Conservation (phyloP, 2,113 vertebrate genomes). For the Pholis gunnellus region DNA sequence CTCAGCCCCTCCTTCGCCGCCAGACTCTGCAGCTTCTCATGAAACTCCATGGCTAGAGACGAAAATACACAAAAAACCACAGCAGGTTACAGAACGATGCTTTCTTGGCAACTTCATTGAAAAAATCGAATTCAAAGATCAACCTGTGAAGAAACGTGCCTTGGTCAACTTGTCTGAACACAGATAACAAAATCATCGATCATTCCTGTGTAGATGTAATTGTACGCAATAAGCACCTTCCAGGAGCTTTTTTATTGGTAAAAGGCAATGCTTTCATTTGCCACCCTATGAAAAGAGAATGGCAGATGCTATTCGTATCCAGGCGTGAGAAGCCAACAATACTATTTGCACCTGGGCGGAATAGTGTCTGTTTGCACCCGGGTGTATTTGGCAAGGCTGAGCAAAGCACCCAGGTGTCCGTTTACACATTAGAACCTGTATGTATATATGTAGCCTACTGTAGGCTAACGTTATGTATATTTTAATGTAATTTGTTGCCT, state of each 20-base stretch:
- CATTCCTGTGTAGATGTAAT: neutral
- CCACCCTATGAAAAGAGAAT: neutral
- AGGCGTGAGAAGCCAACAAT: no score
- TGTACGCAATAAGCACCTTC: neutral
- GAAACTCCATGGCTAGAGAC: slow-evolving; percentile 92
- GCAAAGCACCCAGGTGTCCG: no score
- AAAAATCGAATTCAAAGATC: neutral
- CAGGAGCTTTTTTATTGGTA: neutral
- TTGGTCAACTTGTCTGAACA: neutral
- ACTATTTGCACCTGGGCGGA: no score
- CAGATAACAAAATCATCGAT: neutral
- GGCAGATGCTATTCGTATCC: neutral
- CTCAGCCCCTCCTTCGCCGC: slow-evolving; percentile 92
- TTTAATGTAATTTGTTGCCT: no score
- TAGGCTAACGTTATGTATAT: no score
- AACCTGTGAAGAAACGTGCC: neutral
- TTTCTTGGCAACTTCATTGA: neutral
- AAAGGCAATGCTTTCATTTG: neutral
- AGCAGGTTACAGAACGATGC: neutral
- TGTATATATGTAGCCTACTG: no score
- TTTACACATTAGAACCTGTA: no score
- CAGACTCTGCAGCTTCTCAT: slow-evolving; percentile 91
- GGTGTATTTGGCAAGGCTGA: neutral
- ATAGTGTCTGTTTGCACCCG: no score
- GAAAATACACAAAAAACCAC: slow-evolving; percentile 21